These are phyloP conservation scores for Bombus polaris DNA, from an alignment of 1,140 invertebrate species.

Conservation along the genomic window DNA sequence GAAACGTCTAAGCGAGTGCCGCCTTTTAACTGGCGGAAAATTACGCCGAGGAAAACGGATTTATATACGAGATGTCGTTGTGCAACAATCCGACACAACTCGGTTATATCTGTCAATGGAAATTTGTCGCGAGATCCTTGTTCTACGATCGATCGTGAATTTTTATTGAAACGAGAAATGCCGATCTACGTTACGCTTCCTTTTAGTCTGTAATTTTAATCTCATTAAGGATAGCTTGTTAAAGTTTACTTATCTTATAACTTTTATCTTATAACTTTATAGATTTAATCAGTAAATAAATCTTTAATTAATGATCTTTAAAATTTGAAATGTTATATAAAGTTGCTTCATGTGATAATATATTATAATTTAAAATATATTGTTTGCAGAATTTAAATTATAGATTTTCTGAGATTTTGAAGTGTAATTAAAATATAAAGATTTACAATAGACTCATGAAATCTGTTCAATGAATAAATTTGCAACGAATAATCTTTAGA, in stretches of 20 bases:
- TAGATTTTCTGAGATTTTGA: too few relatives aligned
- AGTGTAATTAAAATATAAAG: too few relatives aligned
- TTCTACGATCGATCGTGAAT: neutral
- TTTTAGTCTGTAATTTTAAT: neutral
- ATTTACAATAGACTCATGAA: too few relatives aligned
- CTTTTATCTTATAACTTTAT: too few relatives aligned
- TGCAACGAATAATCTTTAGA: too few relatives aligned
- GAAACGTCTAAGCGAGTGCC: neutral
- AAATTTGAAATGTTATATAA: neutral
- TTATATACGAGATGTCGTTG: constrained; percentile 12
- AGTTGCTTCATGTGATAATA: too few relatives aligned
- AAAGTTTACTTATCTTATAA: neutral
- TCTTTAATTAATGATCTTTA: neutral
- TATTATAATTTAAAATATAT: too few relatives aligned
- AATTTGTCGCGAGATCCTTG: neutral
- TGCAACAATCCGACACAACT: constrained; percentile 8
- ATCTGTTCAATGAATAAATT: too few relatives aligned
- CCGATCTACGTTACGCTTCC: too few relatives aligned
- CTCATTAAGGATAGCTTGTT: neutral
- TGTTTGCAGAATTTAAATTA: too few relatives aligned
- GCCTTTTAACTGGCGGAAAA: constrained; percentile 17
- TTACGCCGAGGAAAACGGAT: constrained; percentile 2
- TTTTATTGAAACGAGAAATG: neutral
- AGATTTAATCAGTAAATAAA: too few relatives aligned
- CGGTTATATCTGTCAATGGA: neutral